phyloP scores from a whole-genome alignment of 2,888 invertebrate genomes.

The Poecilus cupreus region DNA sequence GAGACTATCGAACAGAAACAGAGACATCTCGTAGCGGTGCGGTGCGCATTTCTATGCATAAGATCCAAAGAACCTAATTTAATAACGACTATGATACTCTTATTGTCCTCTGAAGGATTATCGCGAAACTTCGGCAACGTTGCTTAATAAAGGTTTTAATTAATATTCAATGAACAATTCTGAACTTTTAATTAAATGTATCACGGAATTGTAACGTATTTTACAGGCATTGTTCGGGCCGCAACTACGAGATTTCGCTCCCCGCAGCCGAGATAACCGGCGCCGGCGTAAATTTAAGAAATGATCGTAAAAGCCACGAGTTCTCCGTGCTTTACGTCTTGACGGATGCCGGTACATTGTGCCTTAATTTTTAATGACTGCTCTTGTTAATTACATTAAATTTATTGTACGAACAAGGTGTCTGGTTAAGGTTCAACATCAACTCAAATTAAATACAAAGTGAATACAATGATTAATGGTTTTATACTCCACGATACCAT shows the following conservation, averaged over 20 bases:
- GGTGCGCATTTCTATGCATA: slow-evolving; percentile 54
- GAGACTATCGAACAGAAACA: slow-evolving; percentile 28
- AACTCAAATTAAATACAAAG: slow-evolving; percentile 43
- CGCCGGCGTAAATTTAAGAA: slow-evolving; percentile 47
- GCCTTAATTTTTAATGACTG: slow-evolving; percentile 51
- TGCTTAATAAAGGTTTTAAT: slow-evolving; percentile 65
- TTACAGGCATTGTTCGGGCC: slow-evolving; percentile 47
- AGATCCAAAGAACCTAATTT: slow-evolving; percentile 62
- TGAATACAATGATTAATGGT: slow-evolving; percentile 52
- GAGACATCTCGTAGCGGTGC: background rate
- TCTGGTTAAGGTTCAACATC: slow-evolving; percentile 43
- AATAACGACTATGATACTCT: slow-evolving; percentile 61
- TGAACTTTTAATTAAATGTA: slow-evolving; percentile 67
- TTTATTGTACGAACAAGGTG: slow-evolving; percentile 47
- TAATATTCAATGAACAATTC: slow-evolving; percentile 66
- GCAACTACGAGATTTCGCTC: slow-evolving; percentile 3
- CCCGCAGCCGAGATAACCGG: slow-evolving; percentile 23
- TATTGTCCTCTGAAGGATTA: slow-evolving; percentile 60
- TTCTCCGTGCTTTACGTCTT: slow-evolving; percentile 42
- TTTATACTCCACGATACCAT: background rate
- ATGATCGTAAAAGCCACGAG: slow-evolving; percentile 46
- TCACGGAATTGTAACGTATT: slow-evolving; percentile 60
- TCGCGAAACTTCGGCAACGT: slow-evolving; percentile 57
- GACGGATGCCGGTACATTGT: slow-evolving; percentile 37
- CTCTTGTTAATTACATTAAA: slow-evolving; percentile 53